Evolutionary conservation across 2,888 invertebrate species (phyloP).

Genomic region (Eupithecia vulgata): DNA sequence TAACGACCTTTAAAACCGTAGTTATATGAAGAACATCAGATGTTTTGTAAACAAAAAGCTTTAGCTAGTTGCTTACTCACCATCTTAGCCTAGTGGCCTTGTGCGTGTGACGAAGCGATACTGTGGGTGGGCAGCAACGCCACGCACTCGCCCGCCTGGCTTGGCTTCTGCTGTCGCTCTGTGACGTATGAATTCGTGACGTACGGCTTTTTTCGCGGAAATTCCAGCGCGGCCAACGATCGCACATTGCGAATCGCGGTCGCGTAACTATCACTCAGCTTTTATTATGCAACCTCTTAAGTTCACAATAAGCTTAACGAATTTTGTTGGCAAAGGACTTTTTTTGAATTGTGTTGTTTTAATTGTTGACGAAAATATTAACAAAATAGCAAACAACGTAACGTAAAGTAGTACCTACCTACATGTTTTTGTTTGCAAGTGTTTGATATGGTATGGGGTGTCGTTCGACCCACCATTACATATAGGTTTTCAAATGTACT

Average conservation of each 20-base stretch:
- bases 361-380: background rate
- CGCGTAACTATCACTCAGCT: slow-evolving; percentile 26
- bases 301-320: background rate
- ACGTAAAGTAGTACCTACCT: too few species aligned
- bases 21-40: background rate
- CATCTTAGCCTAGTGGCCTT: slow-evolving; percentile 60
- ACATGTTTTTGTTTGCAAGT: background rate
- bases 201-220: slow-evolving; percentile 80
- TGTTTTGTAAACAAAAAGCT: slow-evolving; percentile 56
- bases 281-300: slow-evolving; percentile 19
- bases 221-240: slow-evolving; percentile 73
- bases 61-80: slow-evolving; percentile 52
- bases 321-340: background rate
- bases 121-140: slow-evolving; percentile 54
- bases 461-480: background rate
- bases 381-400: background rate
- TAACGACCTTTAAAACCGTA: background rate
- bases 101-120: slow-evolving; percentile 66
- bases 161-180: slow-evolving; percentile 43
- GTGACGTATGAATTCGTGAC: slow-evolving; percentile 73
- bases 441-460: background rate
- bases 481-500: background rate
- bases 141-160: slow-evolving; percentile 57
- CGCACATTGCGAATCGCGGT: slow-evolving; percentile 53
- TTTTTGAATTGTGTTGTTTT: background rate